Percentiles rank a stretch among this genome's conserved stretches.
These are phyloP conservation scores for Acromyrmex charruanus DNA, from an alignment of 1,140 invertebrate genomes.

Conservation along the genomic window DNA sequence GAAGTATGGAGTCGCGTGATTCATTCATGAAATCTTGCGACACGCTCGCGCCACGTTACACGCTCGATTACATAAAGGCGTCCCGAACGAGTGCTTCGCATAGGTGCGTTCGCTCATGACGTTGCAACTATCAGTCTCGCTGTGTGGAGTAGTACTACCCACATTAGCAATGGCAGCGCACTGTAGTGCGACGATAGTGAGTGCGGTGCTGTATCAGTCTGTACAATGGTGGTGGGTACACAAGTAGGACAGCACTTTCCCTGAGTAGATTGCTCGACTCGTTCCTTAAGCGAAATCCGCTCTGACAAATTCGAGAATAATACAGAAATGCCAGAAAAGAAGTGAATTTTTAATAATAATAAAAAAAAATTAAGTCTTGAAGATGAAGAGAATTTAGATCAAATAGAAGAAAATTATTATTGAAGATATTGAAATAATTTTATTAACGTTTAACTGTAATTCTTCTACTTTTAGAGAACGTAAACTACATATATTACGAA, in stretches of 20 bases:
- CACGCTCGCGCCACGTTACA: conserved; percentile 60
- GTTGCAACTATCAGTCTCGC: conserved; percentile 38
- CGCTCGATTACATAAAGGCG: conserved; percentile 66
- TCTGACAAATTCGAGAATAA: conserved; percentile 12
- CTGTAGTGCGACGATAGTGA: conserved; percentile 28
- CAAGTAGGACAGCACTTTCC: conserved; percentile 72
- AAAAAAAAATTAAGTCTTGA: background rate
- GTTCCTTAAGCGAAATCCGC: conserved; percentile 50
- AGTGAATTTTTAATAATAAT: background rate
- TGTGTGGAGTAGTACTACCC: background rate
- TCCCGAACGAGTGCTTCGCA: conserved; percentile 44
- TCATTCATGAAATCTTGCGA: conserved; percentile 71
- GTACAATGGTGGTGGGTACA: conserved; percentile 33
- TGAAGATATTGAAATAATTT: background rate
- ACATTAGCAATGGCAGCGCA: conserved; percentile 28
- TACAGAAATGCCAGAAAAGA: background rate
- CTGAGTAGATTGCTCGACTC: conserved; percentile 56
- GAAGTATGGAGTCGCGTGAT: conserved; percentile 47
- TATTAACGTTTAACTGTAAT: background rate
- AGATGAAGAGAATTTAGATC: background rate
- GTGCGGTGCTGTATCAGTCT: conserved; percentile 25
- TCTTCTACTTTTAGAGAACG: background rate
- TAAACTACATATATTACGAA: background rate
- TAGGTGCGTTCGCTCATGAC: conserved; percentile 54
- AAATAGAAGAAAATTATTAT: background rate